Evolutionary conservation across 2,797 vertebrate genomes (phyloP).

Genomic region (Cyprinella venusta): DNA sequence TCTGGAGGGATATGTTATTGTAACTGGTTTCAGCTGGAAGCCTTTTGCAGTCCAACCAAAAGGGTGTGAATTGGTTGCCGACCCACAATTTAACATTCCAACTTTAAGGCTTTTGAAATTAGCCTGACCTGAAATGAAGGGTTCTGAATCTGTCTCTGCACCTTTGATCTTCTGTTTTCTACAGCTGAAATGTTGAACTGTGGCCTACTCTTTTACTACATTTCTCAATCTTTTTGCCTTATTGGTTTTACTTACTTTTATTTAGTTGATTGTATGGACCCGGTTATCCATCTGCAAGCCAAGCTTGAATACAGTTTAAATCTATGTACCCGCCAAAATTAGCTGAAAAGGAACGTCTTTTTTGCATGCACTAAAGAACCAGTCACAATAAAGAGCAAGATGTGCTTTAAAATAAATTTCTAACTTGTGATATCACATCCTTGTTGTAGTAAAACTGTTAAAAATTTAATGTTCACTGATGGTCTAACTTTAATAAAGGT

Average conservation of each 20-base stretch:
- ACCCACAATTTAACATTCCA: constrained; percentile 70
- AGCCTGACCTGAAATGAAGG: constrained; percentile 56
- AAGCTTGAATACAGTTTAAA: not conserved
- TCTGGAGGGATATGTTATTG: constrained; percentile 63
- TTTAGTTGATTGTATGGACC: not conserved
- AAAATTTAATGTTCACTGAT: constrained; percentile 35
- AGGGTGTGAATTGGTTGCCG: constrained; percentile 68
- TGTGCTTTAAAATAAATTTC: not conserved
- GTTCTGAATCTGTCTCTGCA: constrained; percentile 34
- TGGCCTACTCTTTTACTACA: not conserved
- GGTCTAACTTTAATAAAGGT: not conserved
- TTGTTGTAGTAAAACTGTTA: not conserved
- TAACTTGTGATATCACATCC: not conserved
- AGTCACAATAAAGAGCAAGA: not conserved
- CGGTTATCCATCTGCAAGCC: not conserved
- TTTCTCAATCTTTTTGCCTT: not conserved
- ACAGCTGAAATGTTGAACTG: constrained; percentile 37
- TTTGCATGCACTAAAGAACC: not conserved
- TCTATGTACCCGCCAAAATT: not conserved
- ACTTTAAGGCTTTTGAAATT: constrained; percentile 70
- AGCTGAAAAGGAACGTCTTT: not conserved
- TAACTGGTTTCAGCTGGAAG: constrained; percentile 71
- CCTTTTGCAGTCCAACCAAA: constrained; percentile 65
- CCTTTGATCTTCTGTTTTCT: constrained; percentile 58
- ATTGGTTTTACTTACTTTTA: not conserved